These are phyloP conservation scores for Aleiodes alternator DNA, from an alignment of 2,888 invertebrate species.

Conservation along the genomic window DNA sequence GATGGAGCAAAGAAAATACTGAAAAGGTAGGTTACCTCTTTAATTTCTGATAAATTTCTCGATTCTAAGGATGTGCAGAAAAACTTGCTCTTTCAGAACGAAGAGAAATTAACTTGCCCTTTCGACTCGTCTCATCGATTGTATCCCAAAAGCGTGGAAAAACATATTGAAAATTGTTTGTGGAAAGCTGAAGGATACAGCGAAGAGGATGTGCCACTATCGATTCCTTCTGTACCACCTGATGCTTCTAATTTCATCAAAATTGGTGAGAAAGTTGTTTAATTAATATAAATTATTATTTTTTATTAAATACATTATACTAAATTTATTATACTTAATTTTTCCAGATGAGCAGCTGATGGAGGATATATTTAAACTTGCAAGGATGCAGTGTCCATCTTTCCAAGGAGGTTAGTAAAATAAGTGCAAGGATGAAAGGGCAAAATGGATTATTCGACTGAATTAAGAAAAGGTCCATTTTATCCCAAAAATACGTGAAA, in stretches of 20 bases:
- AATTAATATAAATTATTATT: neutral
- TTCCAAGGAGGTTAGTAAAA: slow-evolving; percentile 67
- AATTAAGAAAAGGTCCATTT: too few species aligned
- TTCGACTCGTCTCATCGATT: slow-evolving; percentile 76
- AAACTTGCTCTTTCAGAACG: slow-evolving; percentile 57
- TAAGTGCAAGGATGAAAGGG: neutral
- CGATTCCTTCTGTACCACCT: slow-evolving; percentile 70
- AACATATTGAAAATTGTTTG: slow-evolving; percentile 76
- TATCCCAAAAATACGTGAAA: too few species aligned
- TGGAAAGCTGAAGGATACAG: slow-evolving; percentile 76
- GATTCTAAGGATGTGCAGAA: neutral
- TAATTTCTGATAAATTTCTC: neutral
- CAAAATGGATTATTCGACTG: too few species aligned
- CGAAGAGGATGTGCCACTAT: slow-evolving; percentile 74
- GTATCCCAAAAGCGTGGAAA: slow-evolving; percentile 70
- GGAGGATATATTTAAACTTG: slow-evolving; percentile 66
- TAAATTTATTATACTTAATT: slow-evolving; percentile 15
- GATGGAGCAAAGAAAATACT: slow-evolving; percentile 60
- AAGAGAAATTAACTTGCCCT: slow-evolving; percentile 73
- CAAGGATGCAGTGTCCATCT: slow-evolving; percentile 62
- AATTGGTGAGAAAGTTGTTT: slow-evolving; percentile 65
- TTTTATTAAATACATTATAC: neutral
- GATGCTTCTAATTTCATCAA: slow-evolving; percentile 68
- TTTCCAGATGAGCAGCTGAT: slow-evolving; percentile 75
- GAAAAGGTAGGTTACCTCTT: slow-evolving; percentile 57